Conservation (phyloP, 2,113 vertebrate genomes). For the Sorex fumeus region DNA sequence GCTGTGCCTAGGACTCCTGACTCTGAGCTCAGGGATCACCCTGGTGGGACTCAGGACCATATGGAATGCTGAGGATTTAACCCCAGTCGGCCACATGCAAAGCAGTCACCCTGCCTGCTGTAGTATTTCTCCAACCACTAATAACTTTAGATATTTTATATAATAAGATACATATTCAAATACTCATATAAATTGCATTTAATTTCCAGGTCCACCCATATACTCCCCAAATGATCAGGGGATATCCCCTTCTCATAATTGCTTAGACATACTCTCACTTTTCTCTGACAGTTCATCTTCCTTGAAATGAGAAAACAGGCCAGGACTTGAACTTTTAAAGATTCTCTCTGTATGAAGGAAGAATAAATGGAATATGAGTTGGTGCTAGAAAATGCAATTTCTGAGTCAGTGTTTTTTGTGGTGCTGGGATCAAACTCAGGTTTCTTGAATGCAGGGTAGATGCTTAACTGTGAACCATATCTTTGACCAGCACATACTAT, state of each 20-base stretch:
- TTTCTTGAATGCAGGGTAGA: too few species aligned
- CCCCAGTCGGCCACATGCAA: too few species aligned
- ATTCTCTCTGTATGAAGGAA: neutral
- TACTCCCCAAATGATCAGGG: neutral
- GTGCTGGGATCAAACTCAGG: too few species aligned
- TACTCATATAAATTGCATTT: neutral
- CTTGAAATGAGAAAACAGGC: neutral
- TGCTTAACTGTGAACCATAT: too few species aligned
- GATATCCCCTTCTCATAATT: neutral
- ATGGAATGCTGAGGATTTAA: too few species aligned
- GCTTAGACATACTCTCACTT: neutral
- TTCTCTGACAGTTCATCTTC: neutral
- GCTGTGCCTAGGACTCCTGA: too few species aligned
- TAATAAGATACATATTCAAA: neutral
- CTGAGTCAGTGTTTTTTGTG: neutral
- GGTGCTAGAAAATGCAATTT: neutral
- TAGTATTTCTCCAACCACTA: neutral
- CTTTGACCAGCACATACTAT: too few species aligned
- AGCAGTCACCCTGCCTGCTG: too few species aligned
- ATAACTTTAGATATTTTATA: neutral
- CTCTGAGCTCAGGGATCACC: too few species aligned
- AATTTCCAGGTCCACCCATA: neutral
- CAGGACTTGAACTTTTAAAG: neutral
- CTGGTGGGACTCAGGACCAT: too few species aligned
- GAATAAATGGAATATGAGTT: neutral